A percentile compares a stretch with the other conserved stretches of the same genome.
Evolutionary conservation across 2,113 vertebrate species (phyloP).

Genomic region (Tonatia bakeri): DNA sequence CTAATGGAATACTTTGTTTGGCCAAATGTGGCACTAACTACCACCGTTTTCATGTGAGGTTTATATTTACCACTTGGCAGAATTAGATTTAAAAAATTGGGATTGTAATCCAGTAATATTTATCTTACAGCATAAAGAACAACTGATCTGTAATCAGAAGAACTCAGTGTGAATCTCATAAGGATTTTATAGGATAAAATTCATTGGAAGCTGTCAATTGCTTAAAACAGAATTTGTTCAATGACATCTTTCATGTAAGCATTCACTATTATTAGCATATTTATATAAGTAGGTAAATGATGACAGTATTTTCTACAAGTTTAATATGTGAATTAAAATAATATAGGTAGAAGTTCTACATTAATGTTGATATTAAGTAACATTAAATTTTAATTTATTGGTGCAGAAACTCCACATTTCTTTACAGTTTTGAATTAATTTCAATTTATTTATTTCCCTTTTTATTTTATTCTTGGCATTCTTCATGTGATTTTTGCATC

Average conservation of each 20-base stretch:
- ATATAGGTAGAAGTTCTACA: not conserved
- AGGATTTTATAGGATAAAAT: not conserved
- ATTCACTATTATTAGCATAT: not conserved
- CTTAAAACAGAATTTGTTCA: not conserved
- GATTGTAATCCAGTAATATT: not conserved
- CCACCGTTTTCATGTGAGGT: not conserved
- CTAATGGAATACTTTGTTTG: not conserved
- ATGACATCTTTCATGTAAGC: not conserved
- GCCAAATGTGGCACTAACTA: too few relatives aligned
- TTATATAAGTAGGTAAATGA: not conserved
- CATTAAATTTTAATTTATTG: not conserved
- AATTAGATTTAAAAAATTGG: not conserved
- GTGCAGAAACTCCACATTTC: not conserved
- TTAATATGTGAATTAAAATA: not conserved
- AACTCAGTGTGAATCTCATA: not conserved
- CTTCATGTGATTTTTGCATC: not conserved
- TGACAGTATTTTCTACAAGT: not conserved
- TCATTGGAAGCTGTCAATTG: not conserved
- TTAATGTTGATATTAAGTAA: not conserved
- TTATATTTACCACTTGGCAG: not conserved
- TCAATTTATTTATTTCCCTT: not conserved
- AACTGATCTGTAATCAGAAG: not conserved
- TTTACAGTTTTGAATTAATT: not conserved
- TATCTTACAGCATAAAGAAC: not conserved
- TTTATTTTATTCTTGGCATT: not conserved